Base-by-base conservation (phyloP, 2,888 invertebrate species). In the Eupelmus urozonus region DNA sequence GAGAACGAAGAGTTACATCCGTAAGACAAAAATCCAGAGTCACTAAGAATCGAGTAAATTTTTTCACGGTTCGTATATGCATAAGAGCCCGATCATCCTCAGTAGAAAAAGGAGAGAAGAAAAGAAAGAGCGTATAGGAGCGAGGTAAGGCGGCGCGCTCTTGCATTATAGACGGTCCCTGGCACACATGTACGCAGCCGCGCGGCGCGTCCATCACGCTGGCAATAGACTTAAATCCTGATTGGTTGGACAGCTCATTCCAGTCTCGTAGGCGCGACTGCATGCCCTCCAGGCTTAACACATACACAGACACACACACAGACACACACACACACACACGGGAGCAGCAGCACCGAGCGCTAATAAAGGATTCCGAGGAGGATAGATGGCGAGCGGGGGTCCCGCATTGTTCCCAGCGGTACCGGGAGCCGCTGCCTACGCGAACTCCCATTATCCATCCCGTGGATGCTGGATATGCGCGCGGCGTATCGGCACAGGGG, bases 311-410 rank as follows among this genome's bases (percentile, higher is more conserved):
- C 16, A 53, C 18, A 53, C 16, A 20, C 16, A 53, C 5, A 53
- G 13, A 53, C 16, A 20, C 20, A 20, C 18, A 34, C 34, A 20
- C 16, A 55, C 27, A 25, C 11, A 25, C 25, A 27, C 13, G 55
- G 29, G 34, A 1, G 25, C 51, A 7, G 2, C 27, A 49, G 49
- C 18, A 7, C 16, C 16, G n/a, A 27, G 27, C 79, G 81, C 85
- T 84, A 89, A 89, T 88, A 88, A 87, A 88, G 87, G 88, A 89
- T 88, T 89, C 86, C 85, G 85, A 87, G 87, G 86, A 88, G 87
- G 88, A 89, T 86, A 85, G 85, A 87, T 87, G 85, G 79, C 66
- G 78, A 66, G 57, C 25, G 71, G 78, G 81, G 76, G 80, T 45
- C 18, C 16, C 49, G 85, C 86, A 89, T 89, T 89, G 89, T 89